Conservation (phyloP, 2,888 invertebrate genomes). For the Acronicta aceris region DNA sequence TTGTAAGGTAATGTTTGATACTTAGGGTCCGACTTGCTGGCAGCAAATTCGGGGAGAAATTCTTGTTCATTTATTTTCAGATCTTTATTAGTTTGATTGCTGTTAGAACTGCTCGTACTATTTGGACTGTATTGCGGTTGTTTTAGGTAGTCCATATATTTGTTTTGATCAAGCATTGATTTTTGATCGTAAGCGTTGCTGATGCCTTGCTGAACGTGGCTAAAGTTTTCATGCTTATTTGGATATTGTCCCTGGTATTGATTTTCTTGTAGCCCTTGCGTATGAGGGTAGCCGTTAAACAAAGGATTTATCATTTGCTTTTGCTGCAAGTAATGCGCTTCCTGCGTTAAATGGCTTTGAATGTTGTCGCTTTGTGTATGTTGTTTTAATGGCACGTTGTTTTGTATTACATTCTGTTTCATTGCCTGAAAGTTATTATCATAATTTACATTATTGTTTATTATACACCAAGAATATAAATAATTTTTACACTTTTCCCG, state of each 20-base stretch:
- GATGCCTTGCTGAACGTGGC: constrained; percentile 85
- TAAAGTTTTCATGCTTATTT: constrained; percentile 80
- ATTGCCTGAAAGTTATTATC: constrained; percentile 71
- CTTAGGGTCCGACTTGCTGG: constrained; percentile 96
- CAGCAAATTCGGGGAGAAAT: constrained; percentile 91
- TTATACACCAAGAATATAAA: background rate
- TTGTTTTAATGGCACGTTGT: constrained; percentile 88
- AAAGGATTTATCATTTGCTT: constrained; percentile 87
- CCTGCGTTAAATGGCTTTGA: constrained; percentile 84
- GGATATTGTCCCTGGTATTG: constrained; percentile 82
- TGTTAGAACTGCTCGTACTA: constrained; percentile 86
- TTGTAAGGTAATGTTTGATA: constrained; percentile 97
- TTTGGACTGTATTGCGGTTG: constrained; percentile 89
- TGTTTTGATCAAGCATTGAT: constrained; percentile 83
- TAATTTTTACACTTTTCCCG: constrained; percentile 3
- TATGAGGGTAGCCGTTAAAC: constrained; percentile 81
- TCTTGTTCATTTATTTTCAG: constrained; percentile 88
- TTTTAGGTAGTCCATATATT: constrained; percentile 86
- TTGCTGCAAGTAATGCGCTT: constrained; percentile 87
- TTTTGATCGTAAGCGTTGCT: constrained; percentile 86
- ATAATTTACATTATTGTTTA: background rate
- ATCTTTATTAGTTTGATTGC: constrained; percentile 85
- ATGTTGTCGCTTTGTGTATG: constrained; percentile 85
- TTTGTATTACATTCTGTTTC: constrained; percentile 86
- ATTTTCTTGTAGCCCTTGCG: constrained; percentile 76